These are phyloP conservation scores for Rotaria sp. DNA, from an alignment of 2,888 invertebrate genomes.

Conservation along the genomic window DNA sequence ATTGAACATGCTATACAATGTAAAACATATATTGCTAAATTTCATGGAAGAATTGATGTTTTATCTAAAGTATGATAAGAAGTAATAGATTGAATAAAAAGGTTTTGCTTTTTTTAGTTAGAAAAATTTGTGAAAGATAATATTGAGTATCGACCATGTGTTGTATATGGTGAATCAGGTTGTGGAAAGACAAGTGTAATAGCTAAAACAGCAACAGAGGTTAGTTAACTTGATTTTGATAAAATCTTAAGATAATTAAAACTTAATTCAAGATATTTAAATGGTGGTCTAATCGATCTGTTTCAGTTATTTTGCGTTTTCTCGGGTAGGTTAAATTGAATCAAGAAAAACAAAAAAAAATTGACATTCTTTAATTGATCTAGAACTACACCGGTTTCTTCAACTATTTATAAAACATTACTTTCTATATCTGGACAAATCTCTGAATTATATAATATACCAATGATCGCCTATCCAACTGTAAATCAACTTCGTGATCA, in stretches of 20 bases:
- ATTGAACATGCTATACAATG: conserved; percentile 39
- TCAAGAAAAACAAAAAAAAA: too few species aligned
- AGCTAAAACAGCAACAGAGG: conserved; percentile 33
- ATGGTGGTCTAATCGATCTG: not conserved
- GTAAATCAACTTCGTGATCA: not conserved
- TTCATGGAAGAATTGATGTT: conserved; percentile 37
- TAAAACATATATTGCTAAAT: conserved; percentile 31
- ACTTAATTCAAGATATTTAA: not conserved
- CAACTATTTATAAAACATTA: not conserved
- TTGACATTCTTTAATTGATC: not conserved
- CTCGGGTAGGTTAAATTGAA: not conserved
- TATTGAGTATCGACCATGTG: not conserved
- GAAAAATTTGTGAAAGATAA: not conserved
- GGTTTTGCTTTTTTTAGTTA: not conserved
- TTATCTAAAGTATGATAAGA: conserved; percentile 9
- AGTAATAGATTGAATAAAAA: not conserved
- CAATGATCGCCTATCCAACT: not conserved
- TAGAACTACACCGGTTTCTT: not conserved
- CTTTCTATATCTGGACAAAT: not conserved
- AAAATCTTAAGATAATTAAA: not conserved
- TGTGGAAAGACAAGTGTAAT: conserved; percentile 38
- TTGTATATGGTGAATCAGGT: conserved; percentile 36
- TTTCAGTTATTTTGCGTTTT: conserved; percentile 8
- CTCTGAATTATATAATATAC: not conserved
- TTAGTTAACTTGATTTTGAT: not conserved